Evolutionary conservation across 2,113 vertebrate genomes (phyloP).

Genomic region (Manacus vitellinus): DNA sequence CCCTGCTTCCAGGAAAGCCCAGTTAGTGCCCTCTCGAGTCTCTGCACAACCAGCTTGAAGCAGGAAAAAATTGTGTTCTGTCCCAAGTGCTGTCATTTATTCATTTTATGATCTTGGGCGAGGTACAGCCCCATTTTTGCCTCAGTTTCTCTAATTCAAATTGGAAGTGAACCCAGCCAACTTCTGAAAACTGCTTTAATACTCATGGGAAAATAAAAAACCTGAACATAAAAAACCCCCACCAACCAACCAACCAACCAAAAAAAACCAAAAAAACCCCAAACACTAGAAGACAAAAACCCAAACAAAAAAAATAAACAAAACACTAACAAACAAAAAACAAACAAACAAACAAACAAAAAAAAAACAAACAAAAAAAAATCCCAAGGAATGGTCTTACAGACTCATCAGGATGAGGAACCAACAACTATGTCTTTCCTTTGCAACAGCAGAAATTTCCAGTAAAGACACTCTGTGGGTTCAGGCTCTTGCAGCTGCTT

Average conservation of each 20-base stretch:
- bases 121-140: neutral
- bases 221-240: neutral
- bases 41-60: neutral
- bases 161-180: neutral
- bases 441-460: neutral
- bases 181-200: neutral
- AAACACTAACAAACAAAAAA: too few relatives aligned
- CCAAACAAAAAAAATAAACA: too few relatives aligned
- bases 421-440: neutral
- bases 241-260: too few relatives aligned
- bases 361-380: neutral
- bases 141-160: neutral
- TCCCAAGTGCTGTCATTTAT: neutral
- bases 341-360: too few relatives aligned
- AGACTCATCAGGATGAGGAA: neutral
- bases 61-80: neutral
- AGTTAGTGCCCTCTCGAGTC: neutral
- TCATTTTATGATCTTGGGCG: neutral
- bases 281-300: too few relatives aligned
- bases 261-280: neutral
- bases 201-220: neutral
- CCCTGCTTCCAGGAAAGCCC: neutral
- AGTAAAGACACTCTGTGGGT: neutral
- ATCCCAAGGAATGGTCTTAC: neutral
- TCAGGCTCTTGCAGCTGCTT: neutral